Evolutionary conservation across 1,140 invertebrate species (phyloP), one percentile per base, ranked within the genome.

Genomic region (Tetramorium alpestre): DNA sequence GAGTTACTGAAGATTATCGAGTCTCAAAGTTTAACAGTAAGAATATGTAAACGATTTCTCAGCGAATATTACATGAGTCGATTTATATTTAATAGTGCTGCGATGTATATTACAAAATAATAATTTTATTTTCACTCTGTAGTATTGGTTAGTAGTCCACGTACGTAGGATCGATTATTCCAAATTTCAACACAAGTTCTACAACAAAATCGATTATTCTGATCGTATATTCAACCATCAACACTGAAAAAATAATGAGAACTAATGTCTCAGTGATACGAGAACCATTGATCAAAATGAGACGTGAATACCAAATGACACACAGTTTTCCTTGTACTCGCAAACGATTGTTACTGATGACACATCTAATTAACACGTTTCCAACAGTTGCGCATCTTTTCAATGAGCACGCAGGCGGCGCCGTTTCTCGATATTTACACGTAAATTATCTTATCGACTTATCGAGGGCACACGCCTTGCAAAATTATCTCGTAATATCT

Each of bases 301-400:
- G 47, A 16, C 18, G 6, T 25, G 49, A 69, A 70, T 56, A 56
- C 22, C 28, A 6, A 60, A 47, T 25, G 38, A 49, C 25, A 16
- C 60, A 51, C 7, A 38, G 4, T 69, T 69, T 38, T 69, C 13
- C 13, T 69, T 4, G 60, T 65, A 51, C 18, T 47, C 25, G 16
- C 16, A 10, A 22, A 13, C 44, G 11, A 78, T 54, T 69, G 56
- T 44, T 81, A 41, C 16, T 16, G n/a, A 80, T 80, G 62, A 41
- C 33, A 38, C 28, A 69, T 67, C 13, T 33, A 67, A 81, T 81
- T 54, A 81, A 56, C 64, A 81, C 28, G 25, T 54, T 54, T 28
- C 1, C 47, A 70, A 44, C n/a, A 41, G 22, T 5, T 70, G 13
- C 10, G 16, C 10, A 18, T 10, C 8, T 80, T 54, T 69, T 58